phyloP scores from a whole-genome alignment of 2,888 invertebrate species.

The Spialia ferax region DNA sequence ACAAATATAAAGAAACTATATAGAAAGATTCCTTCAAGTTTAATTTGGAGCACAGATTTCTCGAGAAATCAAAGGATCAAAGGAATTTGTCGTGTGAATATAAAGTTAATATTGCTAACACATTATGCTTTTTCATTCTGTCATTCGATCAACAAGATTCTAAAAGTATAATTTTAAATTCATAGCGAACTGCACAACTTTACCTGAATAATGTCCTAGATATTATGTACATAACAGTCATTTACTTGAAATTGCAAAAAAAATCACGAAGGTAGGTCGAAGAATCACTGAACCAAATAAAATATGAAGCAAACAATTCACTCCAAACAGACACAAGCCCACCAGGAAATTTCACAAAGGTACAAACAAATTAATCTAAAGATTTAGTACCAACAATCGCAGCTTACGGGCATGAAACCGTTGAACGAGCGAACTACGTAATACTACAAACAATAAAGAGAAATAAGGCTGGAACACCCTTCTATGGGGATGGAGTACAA shows the following conservation, averaged over 20 bases:
- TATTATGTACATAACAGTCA: too few relatives aligned
- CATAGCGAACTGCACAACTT: too few relatives aligned
- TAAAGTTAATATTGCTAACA: too few relatives aligned
- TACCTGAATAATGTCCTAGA: too few relatives aligned
- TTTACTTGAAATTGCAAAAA: too few relatives aligned
- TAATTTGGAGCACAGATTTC: too few relatives aligned
- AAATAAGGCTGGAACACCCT: slow-evolving; percentile 55
- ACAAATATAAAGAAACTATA: too few relatives aligned
- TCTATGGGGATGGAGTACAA: slow-evolving; percentile 64
- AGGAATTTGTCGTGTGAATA: too few relatives aligned
- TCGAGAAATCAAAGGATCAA: too few relatives aligned
- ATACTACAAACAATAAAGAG: slow-evolving; percentile 48
- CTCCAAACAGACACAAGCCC: neutral
- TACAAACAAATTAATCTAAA: slow-evolving; percentile 25
- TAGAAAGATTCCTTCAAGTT: too few relatives aligned
- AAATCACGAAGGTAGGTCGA: neutral
- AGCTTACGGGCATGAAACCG: slow-evolving; percentile 29
- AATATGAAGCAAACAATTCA: neutral
- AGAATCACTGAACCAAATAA: neutral
- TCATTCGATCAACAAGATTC: too few relatives aligned
- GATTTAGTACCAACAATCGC: slow-evolving; percentile 33
- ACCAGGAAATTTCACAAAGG: slow-evolving; percentile 9
- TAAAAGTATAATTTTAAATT: neutral
- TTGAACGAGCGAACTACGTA: slow-evolving; percentile 39
- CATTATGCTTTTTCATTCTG: too few relatives aligned